Base-by-base conservation (phyloP, 2,888 invertebrate species). In the Callyntrura guangdongensis region DNA sequence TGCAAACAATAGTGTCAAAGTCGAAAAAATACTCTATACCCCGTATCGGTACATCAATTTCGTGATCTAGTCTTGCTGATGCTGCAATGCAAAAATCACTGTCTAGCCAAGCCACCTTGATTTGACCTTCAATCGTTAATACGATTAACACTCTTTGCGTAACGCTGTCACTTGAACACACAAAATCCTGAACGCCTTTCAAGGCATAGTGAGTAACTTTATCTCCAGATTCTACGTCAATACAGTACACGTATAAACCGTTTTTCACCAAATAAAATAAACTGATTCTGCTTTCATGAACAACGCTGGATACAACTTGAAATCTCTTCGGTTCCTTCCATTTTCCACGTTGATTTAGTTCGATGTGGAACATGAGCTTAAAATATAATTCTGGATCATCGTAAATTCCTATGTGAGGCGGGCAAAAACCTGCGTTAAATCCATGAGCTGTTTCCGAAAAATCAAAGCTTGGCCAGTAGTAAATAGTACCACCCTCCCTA, bases 331-430 rank as follows among this genome's bases (percentile, higher is more conserved):
- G 94, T 64, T 92, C 91, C 27, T 87, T 90, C 94, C 94, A 94
- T 59, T 88, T 84, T 47, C 92, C 93, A 36, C 92, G 87, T 0
- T 87, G 74, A 36, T 85, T 69, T 8, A 94, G 69, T 14, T 93
- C 93, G 22, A 93, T 92, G 11, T 89, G 83, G 72, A 93, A 93
- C 45, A 94, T 81, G 6, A 91, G 82, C 36, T 77, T 90, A 6
- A 94, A 91, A 59, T 86, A 93, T 9, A 91, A 47, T 89, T 94
- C 94, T 12, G 93, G 93, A 17, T 93, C 93, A 90, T 94, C 94
- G 64, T 93, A 94, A 27, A 94, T 92, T 67, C 93, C 93, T 0
- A 93, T 91, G 79, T 94, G 94, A 14, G 94, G 94, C 5, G 94
- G 94, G 84, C 91, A 94, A 87, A 94, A 94, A 22, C 94, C 93